Percentiles rank a stretch among this genome's conserved stretches.
Conservation (phyloP, 1,140 invertebrate species). For the Drosophila rufa region DNA sequence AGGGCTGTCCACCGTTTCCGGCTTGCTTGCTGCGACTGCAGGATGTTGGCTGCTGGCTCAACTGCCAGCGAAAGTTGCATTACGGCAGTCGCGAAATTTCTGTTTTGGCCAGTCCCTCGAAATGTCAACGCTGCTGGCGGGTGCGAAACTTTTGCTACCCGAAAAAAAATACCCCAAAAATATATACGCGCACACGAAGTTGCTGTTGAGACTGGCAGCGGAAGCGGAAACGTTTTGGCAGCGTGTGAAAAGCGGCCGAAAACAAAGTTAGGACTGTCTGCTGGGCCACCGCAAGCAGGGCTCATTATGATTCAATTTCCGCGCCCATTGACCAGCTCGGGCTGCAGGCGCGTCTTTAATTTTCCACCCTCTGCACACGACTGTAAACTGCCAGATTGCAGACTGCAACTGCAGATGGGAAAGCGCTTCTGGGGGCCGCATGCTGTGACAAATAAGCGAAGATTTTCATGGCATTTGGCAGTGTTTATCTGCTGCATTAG, state of each 20-base stretch:
- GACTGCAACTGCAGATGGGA: not conserved
- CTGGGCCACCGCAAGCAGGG: slow-evolving; percentile 22
- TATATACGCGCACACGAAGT: slow-evolving; percentile 10
- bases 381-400: not conserved
- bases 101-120: slow-evolving; percentile 24
- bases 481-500: slow-evolving; percentile 77
- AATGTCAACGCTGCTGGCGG: slow-evolving; percentile 59
- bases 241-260: slow-evolving; percentile 74
- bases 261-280: slow-evolving; percentile 74
- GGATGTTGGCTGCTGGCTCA: slow-evolving; percentile 39
- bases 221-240: slow-evolving; percentile 80
- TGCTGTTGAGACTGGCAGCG: slow-evolving; percentile 63
- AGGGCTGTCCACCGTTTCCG: slow-evolving; percentile 43
- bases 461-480: slow-evolving; percentile 68
- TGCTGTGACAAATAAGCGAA: slow-evolving; percentile 72
- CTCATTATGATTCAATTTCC: slow-evolving; percentile 62
- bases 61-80: slow-evolving; percentile 57
- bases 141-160: slow-evolving; percentile 50
- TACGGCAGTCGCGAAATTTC: slow-evolving; percentile 40
- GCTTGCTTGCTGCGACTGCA: slow-evolving; percentile 60
- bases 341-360: slow-evolving; percentile 42
- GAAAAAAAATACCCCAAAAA: not conserved
- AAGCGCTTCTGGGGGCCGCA: not conserved
- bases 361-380: not conserved
- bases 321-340: slow-evolving; percentile 9